Base-by-base conservation (phyloP, 2,888 invertebrate genomes). In the Mamestra brassicae region DNA sequence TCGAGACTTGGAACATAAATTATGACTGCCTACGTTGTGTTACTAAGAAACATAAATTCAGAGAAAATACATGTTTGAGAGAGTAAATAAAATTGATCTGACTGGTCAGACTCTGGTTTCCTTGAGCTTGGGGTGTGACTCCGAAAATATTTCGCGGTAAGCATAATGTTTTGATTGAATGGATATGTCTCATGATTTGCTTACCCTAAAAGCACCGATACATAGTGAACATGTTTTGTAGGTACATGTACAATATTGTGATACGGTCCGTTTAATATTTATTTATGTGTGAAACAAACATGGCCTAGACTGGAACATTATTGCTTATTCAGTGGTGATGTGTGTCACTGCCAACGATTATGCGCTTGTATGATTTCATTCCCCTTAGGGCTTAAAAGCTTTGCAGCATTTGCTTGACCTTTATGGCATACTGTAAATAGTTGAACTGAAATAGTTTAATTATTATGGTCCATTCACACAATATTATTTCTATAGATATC, bases 341-440 rank as follows among this genome's bases (percentile, higher is more conserved):
- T 94, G 89, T 94, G 94, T 94, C 95, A 95, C 94, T 94, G 95
- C 91, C 92, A 93, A 91, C 92, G 90, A 94, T 94, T 93, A 93
- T 89, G 85, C 91, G 91, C 93, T 91, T 87, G 86, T 90, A 89
- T 92, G 92, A 91, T 89, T 93, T 89, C 89, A 92, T 90, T 91
- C 89, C 91, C 92, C 91, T 90, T 87, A 89, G 90, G 90, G 89
- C 87, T 90, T 88, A 81, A 85, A 62, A 90, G 88, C 88, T 89
- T 84, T 86, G 83, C 87, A 88, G 87, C 80, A 89, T 88, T 88
- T 79, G 87, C 87, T 69, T 79, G 87, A 85, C 83, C 80, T 88
- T 82, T 84, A 73, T 69, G 26, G 57, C 38, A 76, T 55, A 58
- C 74, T 77, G 71, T 74, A 78, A 82, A 82, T 84, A 86, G 73